Conservation (phyloP, 2,797 vertebrate species). For the Ptychobarbus kaznakovi region DNA sequence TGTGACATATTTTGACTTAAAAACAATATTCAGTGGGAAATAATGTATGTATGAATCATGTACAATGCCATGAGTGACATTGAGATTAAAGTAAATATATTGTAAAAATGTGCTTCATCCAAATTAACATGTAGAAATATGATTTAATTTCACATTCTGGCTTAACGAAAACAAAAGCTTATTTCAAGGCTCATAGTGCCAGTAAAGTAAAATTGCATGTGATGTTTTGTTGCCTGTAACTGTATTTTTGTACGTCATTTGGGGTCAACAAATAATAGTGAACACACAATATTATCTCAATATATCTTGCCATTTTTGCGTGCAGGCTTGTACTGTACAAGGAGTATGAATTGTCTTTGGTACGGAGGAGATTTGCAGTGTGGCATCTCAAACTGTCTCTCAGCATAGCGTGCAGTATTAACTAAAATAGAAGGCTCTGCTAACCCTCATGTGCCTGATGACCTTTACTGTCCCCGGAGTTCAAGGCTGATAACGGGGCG, state of each 20-base stretch:
- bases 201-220: neutral
- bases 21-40: neutral
- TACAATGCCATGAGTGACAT: neutral
- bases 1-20: neutral
- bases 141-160: neutral
- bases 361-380: neutral
- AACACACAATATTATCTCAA: neutral
- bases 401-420: slow-evolving; percentile 37
- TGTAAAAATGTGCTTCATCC: neutral
- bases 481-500: neutral
- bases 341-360: slow-evolving; percentile 16
- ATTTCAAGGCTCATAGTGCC: neutral
- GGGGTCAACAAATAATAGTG: neutral
- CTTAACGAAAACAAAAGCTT: neutral
- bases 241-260: neutral
- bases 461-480: slow-evolving; percentile 32
- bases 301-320: neutral
- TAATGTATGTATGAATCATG: neutral
- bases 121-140: neutral
- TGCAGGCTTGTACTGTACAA: slow-evolving; percentile 3
- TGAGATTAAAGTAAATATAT: neutral
- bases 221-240: neutral
- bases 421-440: slow-evolving; percentile 43
- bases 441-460: slow-evolving; percentile 34
- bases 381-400: slow-evolving; percentile 36